Base-by-base conservation (phyloP, 92 coral and sea anemone species). In the Palythoa grandiflora region DNA sequence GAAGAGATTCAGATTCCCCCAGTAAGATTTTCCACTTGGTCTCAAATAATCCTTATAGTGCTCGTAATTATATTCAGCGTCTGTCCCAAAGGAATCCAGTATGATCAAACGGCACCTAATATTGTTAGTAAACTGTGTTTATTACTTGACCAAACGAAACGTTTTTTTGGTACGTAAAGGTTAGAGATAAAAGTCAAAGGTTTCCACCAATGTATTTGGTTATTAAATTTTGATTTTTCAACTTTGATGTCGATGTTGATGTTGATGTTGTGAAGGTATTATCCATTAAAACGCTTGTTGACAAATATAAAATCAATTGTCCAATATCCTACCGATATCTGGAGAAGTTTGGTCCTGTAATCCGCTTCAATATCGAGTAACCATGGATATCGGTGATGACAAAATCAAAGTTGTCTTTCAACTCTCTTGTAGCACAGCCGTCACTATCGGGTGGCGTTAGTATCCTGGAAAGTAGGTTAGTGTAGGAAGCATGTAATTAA, bases 41-140 rank as follows among this genome's bases (percentile, higher is more conserved):
- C 86, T 48, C 36, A 93, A 79, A 39, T 85, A 53, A 35, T 84
- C 94, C 13, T 85, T 91, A 93, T 96, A 96, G 72, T 77, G 51
- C 47, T 87, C 89, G 84, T 95, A 93, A 88, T 96, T 96, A 71
- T 95, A 96, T 83, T 95, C 98, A 1, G 99, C 97, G 35, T 96
- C 98, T 15, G 99, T 96, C 14, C 99, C 99, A 89, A 96, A 96
- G 73, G 98, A 93, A 75, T 96, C 99, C 19, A 96, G 89, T 12
- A 95, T 81, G 36, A 95, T 91, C 60, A 92, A 68, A 70, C 96
- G 93, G 84, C 99, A 96, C 79, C 99, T 96, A 78, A 9, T 36
- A 35, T 38, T 19, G 68, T 28, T 15, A 72, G 3, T 16, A 17
- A 51, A 36, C 40, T 28, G 55, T 51, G 35, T 9, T n/a, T n/a